Conservation (phyloP, 2,888 invertebrate genomes). For the Phoronis australis region DNA sequence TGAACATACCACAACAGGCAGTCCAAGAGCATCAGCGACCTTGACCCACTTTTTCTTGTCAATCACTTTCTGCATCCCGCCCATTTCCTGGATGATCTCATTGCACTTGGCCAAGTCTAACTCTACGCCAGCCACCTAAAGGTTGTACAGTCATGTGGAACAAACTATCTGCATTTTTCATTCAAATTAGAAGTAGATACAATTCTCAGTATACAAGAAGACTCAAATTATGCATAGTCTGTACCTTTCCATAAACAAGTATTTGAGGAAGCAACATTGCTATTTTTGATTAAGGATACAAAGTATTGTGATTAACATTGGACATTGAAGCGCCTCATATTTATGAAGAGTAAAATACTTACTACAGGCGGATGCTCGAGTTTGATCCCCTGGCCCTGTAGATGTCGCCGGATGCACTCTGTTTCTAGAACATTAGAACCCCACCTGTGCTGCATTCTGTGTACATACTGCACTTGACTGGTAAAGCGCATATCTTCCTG, state of each 20-base stretch:
- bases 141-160: no score
- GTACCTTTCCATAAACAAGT: no score
- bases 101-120: constrained; percentile 81
- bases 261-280: no score
- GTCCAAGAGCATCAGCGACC: constrained; percentile 82
- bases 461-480: constrained; percentile 83
- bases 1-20: constrained; percentile 64
- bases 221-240: no score
- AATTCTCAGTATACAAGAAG: no score
- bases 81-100: constrained; percentile 75
- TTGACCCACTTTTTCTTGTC: constrained; percentile 83
- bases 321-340: no score
- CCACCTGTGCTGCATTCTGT: constrained; percentile 74
- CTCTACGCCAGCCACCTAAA: constrained; percentile 79
- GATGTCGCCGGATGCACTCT: constrained; percentile 75
- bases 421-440: constrained; percentile 80
- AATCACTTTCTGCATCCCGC: constrained; percentile 77
- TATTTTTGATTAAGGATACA: no score
- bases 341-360: no score
- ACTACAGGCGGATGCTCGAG: constrained; percentile 75
- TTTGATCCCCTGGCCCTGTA: constrained; percentile 70
- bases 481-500: constrained; percentile 81
- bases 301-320: no score
- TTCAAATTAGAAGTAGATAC: neutral
- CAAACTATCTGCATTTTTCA: neutral